Evolutionary conservation across 2,797 vertebrate species (phyloP), one percentile per base, ranked within the genome.

Genomic region (Oryzias dopingdopingensis): DNA sequence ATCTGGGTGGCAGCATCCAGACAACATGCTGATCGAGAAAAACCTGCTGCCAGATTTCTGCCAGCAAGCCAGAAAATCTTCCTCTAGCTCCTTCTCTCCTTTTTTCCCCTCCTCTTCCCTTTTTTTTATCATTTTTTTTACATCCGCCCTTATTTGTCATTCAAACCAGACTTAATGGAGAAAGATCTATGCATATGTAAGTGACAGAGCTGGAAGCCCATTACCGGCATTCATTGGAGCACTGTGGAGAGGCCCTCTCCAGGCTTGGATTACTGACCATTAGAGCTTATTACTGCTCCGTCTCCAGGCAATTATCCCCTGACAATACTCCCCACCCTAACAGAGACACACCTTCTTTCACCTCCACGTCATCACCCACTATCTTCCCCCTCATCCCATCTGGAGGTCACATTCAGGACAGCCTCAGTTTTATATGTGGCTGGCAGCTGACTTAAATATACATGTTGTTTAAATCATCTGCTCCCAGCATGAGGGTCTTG

Each of bases 21-120:
- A 93, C 93, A 94, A 94, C 92, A 91, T 86, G 87, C 89, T 95
- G 95, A 96, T 96, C 93, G 90, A 88, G 91, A 73, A 91, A 91
- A 92, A 86, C 84, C 26, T 90, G 89, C 92, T 92, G 89, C 91
- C 90, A 91, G 89, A 91, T 90, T 90, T 90, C 85, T 81, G 86
- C 84, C 79, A 89, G 84, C 80, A 69, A 66, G 72, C 32, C 76
- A 83, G 90, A 85, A 91, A 92, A 91, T 90, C 81, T 86, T 85
- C 78, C 68, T 71, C 56, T 57, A 22, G 42, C 66, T 61, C 48
- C 12, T 42, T 44, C 49, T 52, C 59, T 40, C 48, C 67, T 62
- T 51, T 72, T 53, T 65, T 51, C 43, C 70, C 70, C 62, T 56
- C 54, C 67, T 72, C 60, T 63, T 74, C 72, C 52, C 64, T 70